A percentile compares a stretch with the other conserved stretches of the same genome.
Evolutionary conservation across 2,113 vertebrate species (phyloP).

Genomic region (Saccopteryx leptura): DNA sequence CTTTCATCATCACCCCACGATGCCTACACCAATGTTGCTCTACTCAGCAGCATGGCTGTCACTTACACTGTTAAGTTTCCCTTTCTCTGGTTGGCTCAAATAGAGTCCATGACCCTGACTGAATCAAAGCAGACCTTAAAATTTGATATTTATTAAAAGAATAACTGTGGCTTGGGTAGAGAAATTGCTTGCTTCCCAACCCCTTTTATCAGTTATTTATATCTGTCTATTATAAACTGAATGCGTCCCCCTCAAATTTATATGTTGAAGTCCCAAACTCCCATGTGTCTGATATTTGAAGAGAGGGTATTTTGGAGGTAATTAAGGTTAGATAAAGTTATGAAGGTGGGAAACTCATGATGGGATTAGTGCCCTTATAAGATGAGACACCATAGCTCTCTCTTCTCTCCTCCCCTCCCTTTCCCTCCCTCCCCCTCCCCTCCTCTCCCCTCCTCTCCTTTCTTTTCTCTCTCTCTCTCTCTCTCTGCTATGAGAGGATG

Average conservation of each 20-base stretch:
- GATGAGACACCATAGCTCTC: background rate
- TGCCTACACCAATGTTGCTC: accelerated
- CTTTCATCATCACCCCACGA: accelerated
- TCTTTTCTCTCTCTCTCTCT: too few relatives aligned
- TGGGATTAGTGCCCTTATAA: too few relatives aligned
- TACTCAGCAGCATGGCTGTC: accelerated
- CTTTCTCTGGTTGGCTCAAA: background rate
- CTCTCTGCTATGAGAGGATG: background rate
- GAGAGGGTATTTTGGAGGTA: background rate
- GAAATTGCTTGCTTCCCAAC: background rate
- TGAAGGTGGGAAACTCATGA: too few relatives aligned
- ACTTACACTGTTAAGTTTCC: accelerated
- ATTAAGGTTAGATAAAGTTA: too few relatives aligned
- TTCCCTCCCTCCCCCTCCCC: background rate
- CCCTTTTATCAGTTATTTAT: background rate
- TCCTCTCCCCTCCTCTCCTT: background rate
- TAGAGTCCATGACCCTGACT: background rate
- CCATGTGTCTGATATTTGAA: background rate
- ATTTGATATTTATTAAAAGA: background rate
- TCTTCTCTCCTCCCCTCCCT: too few relatives aligned
- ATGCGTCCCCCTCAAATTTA: accelerated
- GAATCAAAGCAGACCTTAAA: too few relatives aligned
- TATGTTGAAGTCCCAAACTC: background rate
- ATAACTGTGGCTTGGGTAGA: background rate
- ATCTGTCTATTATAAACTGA: too few relatives aligned